Percentiles rank a stretch among this genome's conserved stretches.
phyloP scores from a whole-genome alignment of 2,113 vertebrate species.

The Anarrhichthys ocellatus region DNA sequence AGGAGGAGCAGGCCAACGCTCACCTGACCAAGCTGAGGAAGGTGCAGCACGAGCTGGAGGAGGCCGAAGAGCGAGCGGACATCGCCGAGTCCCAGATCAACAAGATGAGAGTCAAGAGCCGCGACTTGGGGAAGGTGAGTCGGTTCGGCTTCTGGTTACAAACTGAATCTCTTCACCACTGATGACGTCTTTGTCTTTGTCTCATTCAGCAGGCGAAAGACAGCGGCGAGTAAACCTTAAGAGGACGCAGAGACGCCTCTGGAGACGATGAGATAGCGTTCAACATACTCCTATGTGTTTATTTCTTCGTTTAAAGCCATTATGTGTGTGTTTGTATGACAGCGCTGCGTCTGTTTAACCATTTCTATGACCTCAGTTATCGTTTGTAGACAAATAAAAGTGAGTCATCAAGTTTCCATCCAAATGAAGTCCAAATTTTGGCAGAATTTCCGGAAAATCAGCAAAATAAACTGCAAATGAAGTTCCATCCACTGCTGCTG shows the following conservation, averaged over 20 bases:
- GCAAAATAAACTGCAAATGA: too few relatives aligned
- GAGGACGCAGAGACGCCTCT: not conserved
- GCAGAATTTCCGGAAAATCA: too few relatives aligned
- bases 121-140: conserved; percentile 68
- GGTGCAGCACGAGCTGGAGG: conserved; percentile 81
- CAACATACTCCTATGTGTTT: conserved; percentile 43
- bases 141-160: not conserved
- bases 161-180: not conserved
- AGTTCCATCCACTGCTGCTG: not conserved
- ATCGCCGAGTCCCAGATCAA: conserved; percentile 81
- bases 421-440: too few relatives aligned
- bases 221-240: conserved; percentile 30
- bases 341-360: too few relatives aligned
- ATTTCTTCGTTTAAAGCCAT: not conserved
- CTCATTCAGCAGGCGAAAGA: conserved; percentile 54
- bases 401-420: too few relatives aligned
- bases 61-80: conserved; percentile 79
- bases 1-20: conserved; percentile 75
- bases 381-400: too few relatives aligned
- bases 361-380: too few relatives aligned
- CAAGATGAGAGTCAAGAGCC: conserved; percentile 81
- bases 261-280: conserved; percentile 12
- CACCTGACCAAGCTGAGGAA: conserved; percentile 70
- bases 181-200: not conserved
- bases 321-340: not conserved